phyloP scores from a whole-genome alignment of 92 coral and sea anemone species.

The Chrysogorgia sp. region DNA sequence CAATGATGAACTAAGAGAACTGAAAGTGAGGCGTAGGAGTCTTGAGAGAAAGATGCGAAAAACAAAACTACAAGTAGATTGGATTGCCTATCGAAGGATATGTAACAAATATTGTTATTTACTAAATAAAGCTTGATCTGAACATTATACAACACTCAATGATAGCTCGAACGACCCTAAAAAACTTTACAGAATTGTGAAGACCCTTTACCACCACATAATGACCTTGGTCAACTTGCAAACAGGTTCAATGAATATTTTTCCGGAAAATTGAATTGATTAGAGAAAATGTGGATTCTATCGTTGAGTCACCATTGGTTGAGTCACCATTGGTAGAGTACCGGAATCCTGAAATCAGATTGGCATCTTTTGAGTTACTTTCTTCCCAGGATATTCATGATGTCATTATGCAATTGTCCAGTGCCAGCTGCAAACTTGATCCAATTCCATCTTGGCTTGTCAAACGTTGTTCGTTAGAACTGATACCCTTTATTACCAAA shows the following conservation, averaged over 20 bases:
- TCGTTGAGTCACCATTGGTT: no score
- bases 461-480: no score
- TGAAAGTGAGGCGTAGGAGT: neutral
- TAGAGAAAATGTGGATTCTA: neutral
- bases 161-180: slow-evolving; percentile 42
- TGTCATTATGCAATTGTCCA: slow-evolving; percentile 36
- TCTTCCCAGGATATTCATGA: slow-evolving; percentile 36
- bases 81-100: neutral
- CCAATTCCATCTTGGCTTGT: slow-evolving; percentile 58
- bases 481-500: no score
- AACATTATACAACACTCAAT: slow-evolving; percentile 30
- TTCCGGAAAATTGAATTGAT: neutral
- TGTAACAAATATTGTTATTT: slow-evolving; percentile 16
- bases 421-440: slow-evolving; percentile 53
- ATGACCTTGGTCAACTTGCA: neutral
- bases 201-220: neutral
- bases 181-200: slow-evolving; percentile 30
- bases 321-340: slow-evolving; percentile 17
- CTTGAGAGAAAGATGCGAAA: slow-evolving; percentile 31
- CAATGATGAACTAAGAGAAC: no score
- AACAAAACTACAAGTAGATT: slow-evolving; percentile 5
- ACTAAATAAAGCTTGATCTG: slow-evolving; percentile 19
- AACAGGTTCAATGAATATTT: neutral
- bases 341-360: slow-evolving; percentile 11
- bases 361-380: slow-evolving; percentile 33